Conservation (phyloP, 2,113 vertebrate genomes). For the Motacilla tschutschensis region DNA sequence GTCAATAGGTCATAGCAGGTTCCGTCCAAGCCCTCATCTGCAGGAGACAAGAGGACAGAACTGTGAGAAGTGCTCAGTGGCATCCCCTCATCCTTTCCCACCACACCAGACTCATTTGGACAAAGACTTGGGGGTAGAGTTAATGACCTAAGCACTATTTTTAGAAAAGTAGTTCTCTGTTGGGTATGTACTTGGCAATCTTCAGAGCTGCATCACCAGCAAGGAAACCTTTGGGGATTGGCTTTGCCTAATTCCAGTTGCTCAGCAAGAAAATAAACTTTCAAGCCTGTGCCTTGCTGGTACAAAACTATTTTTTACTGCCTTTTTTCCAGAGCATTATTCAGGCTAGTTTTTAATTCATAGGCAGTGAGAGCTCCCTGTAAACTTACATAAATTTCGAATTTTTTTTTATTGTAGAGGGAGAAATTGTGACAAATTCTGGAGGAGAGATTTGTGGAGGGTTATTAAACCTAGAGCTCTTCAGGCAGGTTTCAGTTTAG, state of each 20-base stretch:
- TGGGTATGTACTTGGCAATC: slow-evolving; percentile 7
- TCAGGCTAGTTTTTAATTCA: neutral
- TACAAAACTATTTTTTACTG: neutral
- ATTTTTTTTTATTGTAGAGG: neutral
- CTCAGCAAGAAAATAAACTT: slow-evolving; percentile 30
- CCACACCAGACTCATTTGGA: neutral
- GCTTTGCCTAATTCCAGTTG: slow-evolving; percentile 10
- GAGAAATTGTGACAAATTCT: neutral
- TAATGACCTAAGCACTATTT: slow-evolving; percentile 1
- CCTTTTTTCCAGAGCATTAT: neutral
- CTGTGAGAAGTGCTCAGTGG: neutral
- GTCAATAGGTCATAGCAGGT: neutral
- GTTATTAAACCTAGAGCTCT: neutral
- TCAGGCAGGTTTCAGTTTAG: neutral
- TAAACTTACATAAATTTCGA: neutral
- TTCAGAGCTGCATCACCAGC: slow-evolving; percentile 1
- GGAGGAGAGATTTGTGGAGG: neutral
- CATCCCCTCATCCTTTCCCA: neutral
- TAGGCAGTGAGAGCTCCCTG: neutral
- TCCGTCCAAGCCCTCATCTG: neutral
- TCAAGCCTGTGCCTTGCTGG: neutral
- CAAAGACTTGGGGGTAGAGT: neutral
- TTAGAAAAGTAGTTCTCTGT: neutral
- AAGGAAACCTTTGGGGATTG: neutral
- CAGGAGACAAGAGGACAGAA: neutral